Conservation (phyloP, 1,140 invertebrate genomes). For the Aphelenchoides besseyi region DNA sequence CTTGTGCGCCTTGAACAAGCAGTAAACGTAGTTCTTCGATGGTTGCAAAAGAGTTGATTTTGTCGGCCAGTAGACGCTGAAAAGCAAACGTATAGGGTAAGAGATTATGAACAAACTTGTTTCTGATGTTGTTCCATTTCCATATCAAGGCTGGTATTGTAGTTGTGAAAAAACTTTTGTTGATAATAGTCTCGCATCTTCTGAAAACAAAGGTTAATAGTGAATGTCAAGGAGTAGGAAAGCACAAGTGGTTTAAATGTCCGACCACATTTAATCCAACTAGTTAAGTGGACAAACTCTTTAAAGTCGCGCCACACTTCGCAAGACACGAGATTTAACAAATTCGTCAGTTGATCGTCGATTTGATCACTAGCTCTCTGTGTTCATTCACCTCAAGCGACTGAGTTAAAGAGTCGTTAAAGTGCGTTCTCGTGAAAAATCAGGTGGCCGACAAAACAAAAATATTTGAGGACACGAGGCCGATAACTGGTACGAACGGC, state of each 20-base stretch:
- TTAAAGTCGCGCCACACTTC: background rate
- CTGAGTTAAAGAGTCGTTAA: background rate
- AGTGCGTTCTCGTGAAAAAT: background rate
- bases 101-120: background rate
- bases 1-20: constrained; percentile 78
- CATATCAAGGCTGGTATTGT: background rate
- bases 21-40: constrained; percentile 80
- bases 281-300: background rate
- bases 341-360: background rate
- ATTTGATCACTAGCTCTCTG: background rate
- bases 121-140: background rate
- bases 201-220: background rate
- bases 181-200: constrained; percentile 1
- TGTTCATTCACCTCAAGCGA: background rate
- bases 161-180: background rate
- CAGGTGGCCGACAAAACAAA: background rate
- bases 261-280: no score
- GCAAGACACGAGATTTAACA: background rate
- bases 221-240: background rate
- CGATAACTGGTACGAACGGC: no score
- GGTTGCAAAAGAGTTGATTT: constrained; percentile 79
- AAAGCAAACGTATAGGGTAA: constrained; percentile 13
- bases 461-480: background rate
- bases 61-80: constrained; percentile 81
- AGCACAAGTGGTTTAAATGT: background rate